A percentile compares a stretch with the other conserved stretches of the same genome.
Conservation (phyloP, 2,797 vertebrate species). For the Arnoldichthys spilopterus region DNA sequence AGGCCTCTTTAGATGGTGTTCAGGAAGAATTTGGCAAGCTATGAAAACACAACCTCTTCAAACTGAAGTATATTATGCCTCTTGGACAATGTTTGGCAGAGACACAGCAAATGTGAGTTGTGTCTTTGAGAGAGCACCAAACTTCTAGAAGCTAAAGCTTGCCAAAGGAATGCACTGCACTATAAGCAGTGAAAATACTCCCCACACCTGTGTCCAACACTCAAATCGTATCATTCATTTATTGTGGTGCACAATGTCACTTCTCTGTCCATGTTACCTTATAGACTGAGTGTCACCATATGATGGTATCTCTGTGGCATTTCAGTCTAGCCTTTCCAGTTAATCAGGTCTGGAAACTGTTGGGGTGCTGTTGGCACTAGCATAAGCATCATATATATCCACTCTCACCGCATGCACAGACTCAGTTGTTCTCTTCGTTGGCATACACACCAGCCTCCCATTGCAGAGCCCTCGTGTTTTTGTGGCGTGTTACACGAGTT, state of each 20-base stretch:
- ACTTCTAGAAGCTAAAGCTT: conserved; percentile 6
- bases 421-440: conserved; percentile 73
- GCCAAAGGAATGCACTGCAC: neutral
- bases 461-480: conserved; percentile 79
- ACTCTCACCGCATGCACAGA: conserved; percentile 7
- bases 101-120: neutral
- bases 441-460: conserved; percentile 87
- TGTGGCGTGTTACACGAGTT: conserved; percentile 85
- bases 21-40: neutral
- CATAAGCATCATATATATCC: conserved; percentile 1
- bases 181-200: neutral
- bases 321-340: conserved; percentile 32
- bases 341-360: conserved; percentile 18
- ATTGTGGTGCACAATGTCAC: neutral
- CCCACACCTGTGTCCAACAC: conserved; percentile 19
- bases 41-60: neutral
- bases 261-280: neutral
- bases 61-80: neutral
- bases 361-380: conserved; percentile 19
- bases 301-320: conserved; percentile 30
- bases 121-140: conserved; percentile 4
- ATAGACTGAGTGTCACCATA: neutral
- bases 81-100: neutral
- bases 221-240: neutral
- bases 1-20: neutral